Evolutionary conservation across 2,113 vertebrate species (phyloP).

Genomic region (Notarius lentiginosus): DNA sequence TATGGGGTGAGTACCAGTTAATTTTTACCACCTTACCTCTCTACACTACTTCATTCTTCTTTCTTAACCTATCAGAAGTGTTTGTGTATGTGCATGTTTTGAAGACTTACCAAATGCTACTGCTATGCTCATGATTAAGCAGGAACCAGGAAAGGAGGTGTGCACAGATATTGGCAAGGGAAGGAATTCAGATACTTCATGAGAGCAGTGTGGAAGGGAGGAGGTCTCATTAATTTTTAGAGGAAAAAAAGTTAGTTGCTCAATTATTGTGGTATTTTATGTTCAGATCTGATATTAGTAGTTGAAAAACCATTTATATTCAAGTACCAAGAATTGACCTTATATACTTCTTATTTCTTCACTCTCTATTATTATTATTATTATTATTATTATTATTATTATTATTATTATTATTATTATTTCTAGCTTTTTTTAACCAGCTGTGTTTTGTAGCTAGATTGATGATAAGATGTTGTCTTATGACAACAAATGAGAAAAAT

Average conservation of each 20-base stretch:
- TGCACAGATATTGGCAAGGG: not conserved
- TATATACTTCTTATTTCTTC: not conserved
- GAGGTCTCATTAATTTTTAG: not conserved
- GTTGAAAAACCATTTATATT: not conserved
- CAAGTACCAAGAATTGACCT: not conserved
- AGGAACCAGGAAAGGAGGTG: not conserved
- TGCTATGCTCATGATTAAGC: not conserved
- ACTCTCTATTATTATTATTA: not conserved
- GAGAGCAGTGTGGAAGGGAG: not conserved
- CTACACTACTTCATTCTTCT: not conserved
- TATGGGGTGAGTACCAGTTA: constrained; percentile 92
- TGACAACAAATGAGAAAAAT: not conserved
- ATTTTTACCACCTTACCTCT: not conserved
- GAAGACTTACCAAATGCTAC: not conserved
- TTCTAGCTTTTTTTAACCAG: not conserved
- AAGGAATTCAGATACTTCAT: not conserved
- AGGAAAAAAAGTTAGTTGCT: not conserved
- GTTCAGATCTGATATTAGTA: not conserved
- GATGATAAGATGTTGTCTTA: not conserved
- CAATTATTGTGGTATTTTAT: not conserved
- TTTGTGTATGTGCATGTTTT: not conserved
- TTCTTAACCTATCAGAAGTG: not conserved
- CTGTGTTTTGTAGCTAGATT: not conserved
- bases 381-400: not conserved
- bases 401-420: not conserved